Evolutionary conservation across 2,797 vertebrate species (phyloP).

Genomic region (Danio aesculapii): DNA sequence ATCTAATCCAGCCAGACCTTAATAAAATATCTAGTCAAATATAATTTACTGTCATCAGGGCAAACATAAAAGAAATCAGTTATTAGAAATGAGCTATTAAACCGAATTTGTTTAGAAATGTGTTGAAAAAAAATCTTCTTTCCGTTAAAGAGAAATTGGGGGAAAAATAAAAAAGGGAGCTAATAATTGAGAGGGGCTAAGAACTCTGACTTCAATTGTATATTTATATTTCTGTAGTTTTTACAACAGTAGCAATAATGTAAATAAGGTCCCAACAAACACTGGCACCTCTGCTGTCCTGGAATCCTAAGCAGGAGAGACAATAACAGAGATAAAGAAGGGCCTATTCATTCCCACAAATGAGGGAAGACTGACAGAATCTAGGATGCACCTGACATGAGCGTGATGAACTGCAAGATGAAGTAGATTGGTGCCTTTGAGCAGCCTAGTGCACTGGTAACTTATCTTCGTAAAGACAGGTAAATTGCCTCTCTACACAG

Average conservation of each 20-base stretch:
- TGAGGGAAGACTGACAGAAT: constrained; percentile 63
- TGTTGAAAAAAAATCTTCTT: no score
- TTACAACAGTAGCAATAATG: constrained; percentile 26
- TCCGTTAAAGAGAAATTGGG: no score
- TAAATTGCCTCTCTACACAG: constrained; percentile 39
- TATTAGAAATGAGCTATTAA: no score
- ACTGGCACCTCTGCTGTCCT: constrained; percentile 23
- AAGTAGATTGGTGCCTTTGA: constrained; percentile 33
- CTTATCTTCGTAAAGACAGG: constrained; percentile 29
- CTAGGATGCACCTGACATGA: constrained; percentile 58
- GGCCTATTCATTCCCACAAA: constrained; percentile 62
- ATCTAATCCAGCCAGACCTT: no score
- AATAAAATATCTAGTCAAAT: no score
- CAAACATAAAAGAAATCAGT: no score
- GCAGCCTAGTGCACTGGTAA: constrained; percentile 17
- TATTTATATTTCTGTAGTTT: no score
- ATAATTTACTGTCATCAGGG: no score
- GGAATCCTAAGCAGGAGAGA: constrained; percentile 32
- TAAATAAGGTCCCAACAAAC: constrained; percentile 31
- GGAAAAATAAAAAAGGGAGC: no score
- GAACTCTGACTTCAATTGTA: no score
- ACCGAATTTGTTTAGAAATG: no score
- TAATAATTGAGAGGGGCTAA: no score
- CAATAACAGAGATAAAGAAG: constrained; percentile 47
- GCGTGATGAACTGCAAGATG: constrained; percentile 43